Base-by-base conservation (phyloP, 2,113 vertebrate species). In the Myiozetetes cayanensis region DNA sequence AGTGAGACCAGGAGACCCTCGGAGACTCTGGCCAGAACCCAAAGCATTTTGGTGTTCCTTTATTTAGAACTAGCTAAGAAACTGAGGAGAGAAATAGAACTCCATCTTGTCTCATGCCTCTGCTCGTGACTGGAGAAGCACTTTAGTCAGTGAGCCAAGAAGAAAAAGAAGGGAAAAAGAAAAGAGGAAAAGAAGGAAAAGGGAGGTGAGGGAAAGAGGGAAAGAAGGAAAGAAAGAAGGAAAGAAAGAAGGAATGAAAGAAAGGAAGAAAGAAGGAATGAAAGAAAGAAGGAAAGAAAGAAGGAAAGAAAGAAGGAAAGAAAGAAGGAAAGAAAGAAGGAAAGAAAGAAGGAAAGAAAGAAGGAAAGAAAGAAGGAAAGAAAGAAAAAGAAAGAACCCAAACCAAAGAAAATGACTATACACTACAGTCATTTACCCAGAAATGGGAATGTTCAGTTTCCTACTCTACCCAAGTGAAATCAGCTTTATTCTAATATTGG, bases 41-140 rank as follows among this genome's bases (percentile, higher is more conserved):
- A 56, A 0, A 2, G 9, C 46, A 13, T 20, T 56, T n/a, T 7
- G 5, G 18, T 2, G 1, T 5, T 50, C n/a, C 53, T 76, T 46
- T 43, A 16, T 35, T 63, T 65, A 30, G 49, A 73, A 19, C 4
- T n/a, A 63, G 19, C 23, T 70, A 30, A 33, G 62, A 70, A 88
- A 55, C 13, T 63, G 66, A 76, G 44, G 44, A 47, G 33, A 56
- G 33, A 74, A 89, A 68, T 31, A 35, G 17, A 55, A 37, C 6
- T 4, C 3, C 3, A 12, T 50, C 62, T 65, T 75, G 22, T 14
- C 55, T 27, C 21, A 1, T 59, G 39, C 12, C 63, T 75, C 79
- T 72, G 23, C 14, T 73, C 9, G 6, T 23, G 8, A 58, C 10
- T 76, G 37, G 39, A 77, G 33, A 81, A 62, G 16, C 21, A 35